Conservation (phyloP, 2,113 vertebrate genomes). For the Chrysemys picta region DNA sequence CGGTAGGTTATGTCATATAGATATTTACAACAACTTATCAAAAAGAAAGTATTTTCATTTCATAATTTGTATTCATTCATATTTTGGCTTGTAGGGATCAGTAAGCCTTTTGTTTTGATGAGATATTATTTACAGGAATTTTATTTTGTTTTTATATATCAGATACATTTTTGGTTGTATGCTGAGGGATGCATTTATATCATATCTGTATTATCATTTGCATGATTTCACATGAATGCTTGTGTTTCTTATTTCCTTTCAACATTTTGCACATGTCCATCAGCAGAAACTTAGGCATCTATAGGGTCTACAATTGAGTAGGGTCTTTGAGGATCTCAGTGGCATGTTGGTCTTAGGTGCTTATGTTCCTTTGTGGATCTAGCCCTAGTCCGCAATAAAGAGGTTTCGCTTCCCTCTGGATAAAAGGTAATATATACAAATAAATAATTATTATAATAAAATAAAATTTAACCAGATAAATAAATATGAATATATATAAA, state of each 20-base stretch:
- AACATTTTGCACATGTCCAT: not conserved
- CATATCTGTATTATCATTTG: not conserved
- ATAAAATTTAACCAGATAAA: not conserved
- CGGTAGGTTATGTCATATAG: not conserved
- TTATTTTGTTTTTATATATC: not conserved
- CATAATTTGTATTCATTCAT: not conserved
- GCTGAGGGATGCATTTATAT: not conserved
- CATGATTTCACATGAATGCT: not conserved
- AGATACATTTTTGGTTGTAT: not conserved
- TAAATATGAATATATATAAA: too few relatives aligned
- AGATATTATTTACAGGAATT: not conserved
- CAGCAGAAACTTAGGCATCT: too few relatives aligned
- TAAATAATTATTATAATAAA: not conserved
- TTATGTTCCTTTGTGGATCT: too few relatives aligned
- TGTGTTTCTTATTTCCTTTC: not conserved
- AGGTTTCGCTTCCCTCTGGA: not conserved
- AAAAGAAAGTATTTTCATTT: not conserved
- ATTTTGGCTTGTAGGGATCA: not conserved
- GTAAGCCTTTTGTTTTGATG: not conserved
- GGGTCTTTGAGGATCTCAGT: too few relatives aligned
- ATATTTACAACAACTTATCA: not conserved
- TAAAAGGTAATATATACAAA: not conserved
- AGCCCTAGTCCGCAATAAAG: too few relatives aligned
- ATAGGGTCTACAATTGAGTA: too few relatives aligned
- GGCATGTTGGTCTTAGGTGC: too few relatives aligned